Percentiles rank a stretch among this genome's conserved stretches.
Evolutionary conservation across 2,113 vertebrate species (phyloP).

Genomic region (Esox niger): DNA sequence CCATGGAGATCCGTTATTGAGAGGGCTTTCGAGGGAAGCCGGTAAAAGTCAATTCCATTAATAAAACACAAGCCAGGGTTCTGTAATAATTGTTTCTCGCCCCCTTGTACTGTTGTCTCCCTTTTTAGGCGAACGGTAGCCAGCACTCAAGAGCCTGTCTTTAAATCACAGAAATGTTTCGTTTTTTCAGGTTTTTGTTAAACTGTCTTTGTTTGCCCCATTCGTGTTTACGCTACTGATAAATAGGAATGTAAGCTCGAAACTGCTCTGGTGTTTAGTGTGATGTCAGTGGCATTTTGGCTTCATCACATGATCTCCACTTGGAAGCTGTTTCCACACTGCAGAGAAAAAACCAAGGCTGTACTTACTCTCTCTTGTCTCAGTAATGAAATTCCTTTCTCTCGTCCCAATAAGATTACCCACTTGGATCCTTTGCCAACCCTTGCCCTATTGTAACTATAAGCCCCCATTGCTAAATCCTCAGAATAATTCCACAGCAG

Average conservation of each 20-base stretch:
- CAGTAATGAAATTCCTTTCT: constrained; percentile 53
- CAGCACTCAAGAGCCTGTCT: constrained; percentile 44
- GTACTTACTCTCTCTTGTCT: constrained; percentile 39
- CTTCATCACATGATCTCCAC: constrained; percentile 20
- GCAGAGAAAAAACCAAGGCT: constrained; percentile 41
- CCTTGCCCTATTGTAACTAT: constrained; percentile 58
- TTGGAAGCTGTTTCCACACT: constrained; percentile 25
- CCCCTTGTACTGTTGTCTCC: constrained; percentile 46
- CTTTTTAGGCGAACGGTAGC: constrained; percentile 39
- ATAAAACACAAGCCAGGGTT: constrained; percentile 71
- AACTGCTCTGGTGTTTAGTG: constrained; percentile 35
- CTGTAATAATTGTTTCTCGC: constrained; percentile 64
- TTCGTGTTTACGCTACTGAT: constrained; percentile 15
- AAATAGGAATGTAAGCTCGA: constrained; percentile 25
- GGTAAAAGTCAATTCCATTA: constrained; percentile 73
- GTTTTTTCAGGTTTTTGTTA: constrained; percentile 28
- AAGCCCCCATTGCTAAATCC: constrained; percentile 54
- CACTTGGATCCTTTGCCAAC: constrained; percentile 50
- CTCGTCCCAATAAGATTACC: constrained; percentile 56
- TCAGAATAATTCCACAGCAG: constrained; percentile 44
- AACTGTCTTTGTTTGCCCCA: constrained; percentile 29
- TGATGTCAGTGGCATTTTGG: constrained; percentile 24
- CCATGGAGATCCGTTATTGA: constrained; percentile 77
- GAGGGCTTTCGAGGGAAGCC: constrained; percentile 65
- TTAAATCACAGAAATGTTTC: constrained; percentile 47